Conservation (phyloP, 2,797 vertebrate species). For the Buphagus erythrorhynchus region DNA sequence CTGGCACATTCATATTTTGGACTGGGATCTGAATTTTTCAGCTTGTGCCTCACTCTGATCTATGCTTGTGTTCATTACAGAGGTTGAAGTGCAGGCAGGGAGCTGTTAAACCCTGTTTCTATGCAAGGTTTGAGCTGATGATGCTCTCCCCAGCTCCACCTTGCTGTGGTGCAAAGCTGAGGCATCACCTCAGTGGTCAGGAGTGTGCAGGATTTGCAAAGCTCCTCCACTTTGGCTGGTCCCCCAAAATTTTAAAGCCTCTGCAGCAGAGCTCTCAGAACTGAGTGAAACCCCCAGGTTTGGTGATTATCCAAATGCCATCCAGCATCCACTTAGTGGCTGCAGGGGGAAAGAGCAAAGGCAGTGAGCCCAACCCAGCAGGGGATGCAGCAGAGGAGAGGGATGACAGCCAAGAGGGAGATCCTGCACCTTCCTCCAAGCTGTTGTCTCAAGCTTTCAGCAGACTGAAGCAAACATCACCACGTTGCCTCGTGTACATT, state of each 20-base stretch:
- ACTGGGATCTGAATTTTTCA: constrained; percentile 1
- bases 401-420: not conserved
- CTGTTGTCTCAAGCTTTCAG: not conserved
- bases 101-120: not conserved
- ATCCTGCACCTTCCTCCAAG: not conserved
- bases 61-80: not conserved
- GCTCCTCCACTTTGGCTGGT: not conserved
- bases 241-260: not conserved
- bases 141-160: not conserved
- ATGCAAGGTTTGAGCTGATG: not conserved
- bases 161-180: not conserved
- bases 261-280: not conserved
- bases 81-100: not conserved
- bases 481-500: not conserved
- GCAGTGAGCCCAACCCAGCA: rapidly evolving
- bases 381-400: not conserved
- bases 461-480: not conserved
- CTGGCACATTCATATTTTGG: not conserved
- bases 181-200: not conserved
- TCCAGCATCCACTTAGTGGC: not conserved
- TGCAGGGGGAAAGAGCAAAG: not conserved
- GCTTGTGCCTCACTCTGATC: not conserved
- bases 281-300: not conserved
- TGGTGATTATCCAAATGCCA: not conserved
- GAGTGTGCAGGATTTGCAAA: not conserved